phyloP scores from a whole-genome alignment of 2,888 invertebrate species.

The Drosophila anomelani region DNA sequence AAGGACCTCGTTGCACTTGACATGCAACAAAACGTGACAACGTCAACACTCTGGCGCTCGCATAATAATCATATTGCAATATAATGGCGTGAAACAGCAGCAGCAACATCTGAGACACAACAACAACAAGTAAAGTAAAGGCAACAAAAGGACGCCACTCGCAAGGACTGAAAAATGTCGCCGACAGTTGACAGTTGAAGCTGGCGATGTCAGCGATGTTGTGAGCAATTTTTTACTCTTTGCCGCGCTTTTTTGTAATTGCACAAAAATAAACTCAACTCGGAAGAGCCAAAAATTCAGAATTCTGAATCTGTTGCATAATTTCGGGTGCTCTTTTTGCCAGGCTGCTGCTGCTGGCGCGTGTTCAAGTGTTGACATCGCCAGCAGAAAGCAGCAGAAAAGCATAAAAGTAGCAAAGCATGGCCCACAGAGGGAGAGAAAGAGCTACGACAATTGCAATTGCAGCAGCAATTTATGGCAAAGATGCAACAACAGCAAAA shows the following conservation, averaged over 20 bases:
- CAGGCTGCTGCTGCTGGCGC: slow-evolving; percentile 60
- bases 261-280: slow-evolving; percentile 70
- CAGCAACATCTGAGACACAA: slow-evolving; percentile 44
- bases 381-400: slow-evolving; percentile 39
- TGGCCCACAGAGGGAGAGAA: background rate
- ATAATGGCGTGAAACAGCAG: slow-evolving; percentile 73
- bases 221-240: slow-evolving; percentile 33
- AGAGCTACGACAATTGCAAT: slow-evolving; percentile 73
- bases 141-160: slow-evolving; percentile 32
- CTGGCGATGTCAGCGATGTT: slow-evolving; percentile 58
- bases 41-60: slow-evolving; percentile 80
- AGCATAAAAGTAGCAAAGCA: background rate
- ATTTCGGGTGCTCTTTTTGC: slow-evolving; percentile 65
- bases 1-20: slow-evolving; percentile 57
- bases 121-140: slow-evolving; percentile 19
- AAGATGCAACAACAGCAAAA: slow-evolving; percentile 20
- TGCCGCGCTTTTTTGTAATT: slow-evolving; percentile 61
- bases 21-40: slow-evolving; percentile 73
- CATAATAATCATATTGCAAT: slow-evolving; percentile 77
- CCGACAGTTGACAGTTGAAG: slow-evolving; percentile 75
- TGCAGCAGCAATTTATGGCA: slow-evolving; percentile 70
- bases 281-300: slow-evolving; percentile 62
- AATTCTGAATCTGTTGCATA: slow-evolving; percentile 77
- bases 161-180: slow-evolving; percentile 52
- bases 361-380: slow-evolving; percentile 79